phyloP scores from a whole-genome alignment of 2,797 vertebrate genomes.

The Acrocephalus scirpaceus region DNA sequence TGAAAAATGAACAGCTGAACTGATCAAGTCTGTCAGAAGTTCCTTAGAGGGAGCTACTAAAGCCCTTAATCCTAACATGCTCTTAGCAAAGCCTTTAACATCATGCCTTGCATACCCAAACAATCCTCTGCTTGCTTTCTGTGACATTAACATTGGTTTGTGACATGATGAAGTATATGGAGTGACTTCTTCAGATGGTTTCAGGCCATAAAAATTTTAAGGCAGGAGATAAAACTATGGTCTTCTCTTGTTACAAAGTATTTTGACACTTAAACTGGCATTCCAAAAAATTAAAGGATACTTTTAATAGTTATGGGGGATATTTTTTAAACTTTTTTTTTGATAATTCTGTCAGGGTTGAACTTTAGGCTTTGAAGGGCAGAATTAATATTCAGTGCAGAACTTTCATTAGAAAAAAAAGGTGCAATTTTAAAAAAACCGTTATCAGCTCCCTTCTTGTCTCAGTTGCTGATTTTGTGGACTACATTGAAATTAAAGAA shows the following conservation, averaged over 20 bases:
- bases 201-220: conserved; percentile 25
- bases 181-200: conserved; percentile 30
- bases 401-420: background rate
- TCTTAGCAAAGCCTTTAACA: background rate
- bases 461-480: background rate
- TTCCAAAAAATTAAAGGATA: background rate
- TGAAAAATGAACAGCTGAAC: background rate
- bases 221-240: background rate
- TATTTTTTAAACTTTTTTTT: background rate
- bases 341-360: background rate
- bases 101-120: conserved; percentile 18
- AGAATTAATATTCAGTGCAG: background rate
- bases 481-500: background rate
- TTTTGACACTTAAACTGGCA: background rate
- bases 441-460: background rate
- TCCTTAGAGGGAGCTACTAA: background rate
- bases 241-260: background rate
- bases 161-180: background rate
- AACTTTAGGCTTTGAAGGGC: background rate
- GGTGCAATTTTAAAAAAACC: background rate
- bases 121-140: conserved; percentile 27
- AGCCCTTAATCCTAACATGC: conserved; percentile 27
- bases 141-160: background rate
- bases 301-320: background rate
- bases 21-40: background rate